Evolutionary conservation across 2,113 vertebrate species (phyloP).

Genomic region (Caranx melampygus): DNA sequence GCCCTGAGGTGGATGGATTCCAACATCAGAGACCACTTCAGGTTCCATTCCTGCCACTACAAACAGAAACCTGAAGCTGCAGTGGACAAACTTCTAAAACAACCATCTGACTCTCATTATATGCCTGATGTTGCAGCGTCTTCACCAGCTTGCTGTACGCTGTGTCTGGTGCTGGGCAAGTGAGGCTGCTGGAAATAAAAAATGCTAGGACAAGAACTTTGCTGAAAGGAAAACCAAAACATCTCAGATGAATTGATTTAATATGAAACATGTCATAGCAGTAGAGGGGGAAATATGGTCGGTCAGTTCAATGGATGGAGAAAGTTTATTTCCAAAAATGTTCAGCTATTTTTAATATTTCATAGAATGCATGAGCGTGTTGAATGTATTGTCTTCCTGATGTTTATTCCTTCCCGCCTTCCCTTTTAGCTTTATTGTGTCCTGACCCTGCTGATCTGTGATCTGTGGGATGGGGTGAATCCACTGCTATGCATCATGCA

Average conservation of each 20-base stretch:
- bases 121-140: neutral
- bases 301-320: neutral
- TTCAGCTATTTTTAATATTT: neutral
- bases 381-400: neutral
- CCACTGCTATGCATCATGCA: neutral
- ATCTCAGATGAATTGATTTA: neutral
- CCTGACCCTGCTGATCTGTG: neutral
- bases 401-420: no score
- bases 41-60: neutral
- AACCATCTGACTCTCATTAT: neutral
- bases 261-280: neutral
- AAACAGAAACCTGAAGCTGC: neutral
- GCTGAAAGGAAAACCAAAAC: neutral
- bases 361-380: neutral
- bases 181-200: no score
- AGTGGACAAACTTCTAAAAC: neutral
- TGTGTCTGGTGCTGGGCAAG: neutral
- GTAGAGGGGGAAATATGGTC: neutral
- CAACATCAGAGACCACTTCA: no score
- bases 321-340: neutral
- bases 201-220: neutral
- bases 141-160: neutral
- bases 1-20: neutral
- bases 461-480: neutral
- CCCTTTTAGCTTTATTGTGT: neutral